Evolutionary conservation across 2,888 invertebrate genomes (phyloP), one percentile per base, ranked within the genome.

Genomic region (Campoletis raptor): DNA sequence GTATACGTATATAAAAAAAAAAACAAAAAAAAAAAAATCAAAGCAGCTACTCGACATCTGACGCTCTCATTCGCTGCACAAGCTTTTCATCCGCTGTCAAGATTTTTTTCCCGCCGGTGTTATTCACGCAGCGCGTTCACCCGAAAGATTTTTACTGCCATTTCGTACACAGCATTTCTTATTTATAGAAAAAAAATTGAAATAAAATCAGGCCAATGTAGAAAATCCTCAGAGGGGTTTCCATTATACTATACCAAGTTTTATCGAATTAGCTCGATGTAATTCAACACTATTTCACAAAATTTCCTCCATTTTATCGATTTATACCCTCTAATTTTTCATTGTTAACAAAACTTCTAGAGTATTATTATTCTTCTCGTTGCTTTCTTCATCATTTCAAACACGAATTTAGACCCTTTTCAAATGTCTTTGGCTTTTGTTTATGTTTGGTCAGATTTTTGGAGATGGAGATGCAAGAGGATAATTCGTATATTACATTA

Each of bases 231-330:
- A 1, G 45, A 61, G 66, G 30, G 83, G 30, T 8, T 74, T 81
- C 74, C 70, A 70, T 86, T 87, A 66, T 81, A 72, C 77, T 24
- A 48, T 24, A 48, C 70, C 40, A 85, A 87, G 72, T 87, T 90
- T 87, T 82, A 88, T 81, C 86, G 90, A 91, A 92, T 92, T 92
- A 91, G 92, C 92, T 88, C 85, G 91, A 88, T 91, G 92, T 90
- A 91, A 92, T 89, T 90, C 90, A 88, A 92, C 88, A 89, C 79
- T 76, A 61, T 73, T 83, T 76, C 73, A 69, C 52, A 12, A 73
- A 74, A 52, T 64, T 64, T 81, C 64, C 66, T 81, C 74, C 73
- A 83, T 77, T 79, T n/a, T n/a, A n/a, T n/a, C n/a, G n/a, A 69
- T 82, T 85, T 70, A 30, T 30, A 52, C 64, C 73, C 24, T 40